These are phyloP conservation scores for Caprella mutica DNA, from an alignment of 2,888 invertebrate species.

Conservation along the genomic window DNA sequence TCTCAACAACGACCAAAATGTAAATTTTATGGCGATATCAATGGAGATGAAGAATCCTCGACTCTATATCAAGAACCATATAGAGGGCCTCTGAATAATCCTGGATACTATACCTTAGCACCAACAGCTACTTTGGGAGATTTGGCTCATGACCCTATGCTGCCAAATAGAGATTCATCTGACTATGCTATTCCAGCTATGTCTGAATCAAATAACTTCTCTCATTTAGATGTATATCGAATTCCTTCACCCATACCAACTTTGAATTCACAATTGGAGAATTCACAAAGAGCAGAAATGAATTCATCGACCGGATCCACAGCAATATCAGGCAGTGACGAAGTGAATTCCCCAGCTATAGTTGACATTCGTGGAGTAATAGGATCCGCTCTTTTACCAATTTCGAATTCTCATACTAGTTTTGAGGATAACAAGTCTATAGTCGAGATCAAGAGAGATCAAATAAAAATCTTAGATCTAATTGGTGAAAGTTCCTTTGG, in stretches of 20 bases:
- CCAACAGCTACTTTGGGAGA: slow-evolving; percentile 10
- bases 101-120: slow-evolving; percentile 14
- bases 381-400: not conserved
- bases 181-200: slow-evolving; percentile 28
- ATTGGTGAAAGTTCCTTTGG: slow-evolving; percentile 65
- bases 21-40: slow-evolving; percentile 27
- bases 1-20: slow-evolving; percentile 25
- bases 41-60: slow-evolving; percentile 23
- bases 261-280: slow-evolving; percentile 3
- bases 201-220: slow-evolving; percentile 17
- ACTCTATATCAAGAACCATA: slow-evolving; percentile 29
- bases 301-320: not conserved
- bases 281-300: not conserved
- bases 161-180: slow-evolving; percentile 19
- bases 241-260: slow-evolving; percentile 28
- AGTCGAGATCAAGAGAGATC: slow-evolving; percentile 56
- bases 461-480: slow-evolving; percentile 60
- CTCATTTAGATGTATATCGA: slow-evolving; percentile 21
- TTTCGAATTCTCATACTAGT: slow-evolving; percentile 3
- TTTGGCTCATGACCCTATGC: slow-evolving; percentile 18
- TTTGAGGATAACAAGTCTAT: slow-evolving; percentile 14
- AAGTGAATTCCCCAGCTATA: not conserved
- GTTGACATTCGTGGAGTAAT: slow-evolving; percentile 2
- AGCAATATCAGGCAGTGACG: too few species aligned
- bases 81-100: slow-evolving; percentile 15